phyloP scores from a whole-genome alignment of 2,888 invertebrate genomes.

The Bhutanitis thaidina region DNA sequence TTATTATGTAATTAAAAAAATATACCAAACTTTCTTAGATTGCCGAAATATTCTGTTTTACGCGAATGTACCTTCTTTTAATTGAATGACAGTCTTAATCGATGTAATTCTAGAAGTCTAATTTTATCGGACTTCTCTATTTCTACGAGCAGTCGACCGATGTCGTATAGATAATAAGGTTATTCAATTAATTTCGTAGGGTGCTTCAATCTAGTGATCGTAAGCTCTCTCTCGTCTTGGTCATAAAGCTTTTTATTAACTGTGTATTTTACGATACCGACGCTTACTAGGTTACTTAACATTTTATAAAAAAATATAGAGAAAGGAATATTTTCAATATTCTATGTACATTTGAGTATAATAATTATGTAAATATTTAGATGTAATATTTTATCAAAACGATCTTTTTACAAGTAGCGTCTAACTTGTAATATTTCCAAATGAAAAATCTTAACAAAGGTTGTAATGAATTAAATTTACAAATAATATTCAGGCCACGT shows the following conservation, averaged over 20 bases:
- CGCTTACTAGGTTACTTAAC: too few species aligned
- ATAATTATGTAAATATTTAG: too few species aligned
- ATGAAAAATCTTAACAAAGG: too few species aligned
- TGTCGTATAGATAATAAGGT: slow-evolving; percentile 15
- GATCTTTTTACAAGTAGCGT: too few species aligned
- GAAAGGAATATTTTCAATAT: too few species aligned
- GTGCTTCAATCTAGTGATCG: slow-evolving; percentile 15
- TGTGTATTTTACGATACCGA: background rate
- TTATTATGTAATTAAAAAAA: too few species aligned
- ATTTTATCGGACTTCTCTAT: slow-evolving; percentile 2
- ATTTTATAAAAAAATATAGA: too few species aligned
- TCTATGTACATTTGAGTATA: too few species aligned
- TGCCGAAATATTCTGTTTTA: background rate
- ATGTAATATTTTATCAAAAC: too few species aligned
- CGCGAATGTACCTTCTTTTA: slow-evolving; percentile 7
- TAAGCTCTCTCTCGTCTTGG: slow-evolving; percentile 11
- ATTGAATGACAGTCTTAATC: slow-evolving; percentile 11
- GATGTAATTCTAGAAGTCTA: background rate
- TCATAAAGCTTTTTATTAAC: slow-evolving; percentile 13
- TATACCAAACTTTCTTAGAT: background rate
- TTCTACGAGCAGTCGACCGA: slow-evolving; percentile 5
- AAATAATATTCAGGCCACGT: slow-evolving; percentile 82
- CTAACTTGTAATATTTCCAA: too few species aligned
- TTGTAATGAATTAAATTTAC: too few species aligned
- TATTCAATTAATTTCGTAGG: slow-evolving; percentile 21